Evolutionary conservation across 2,113 vertebrate genomes (phyloP), one percentile per base, ranked within the genome.

Genomic region (Empidonax alnorum): DNA sequence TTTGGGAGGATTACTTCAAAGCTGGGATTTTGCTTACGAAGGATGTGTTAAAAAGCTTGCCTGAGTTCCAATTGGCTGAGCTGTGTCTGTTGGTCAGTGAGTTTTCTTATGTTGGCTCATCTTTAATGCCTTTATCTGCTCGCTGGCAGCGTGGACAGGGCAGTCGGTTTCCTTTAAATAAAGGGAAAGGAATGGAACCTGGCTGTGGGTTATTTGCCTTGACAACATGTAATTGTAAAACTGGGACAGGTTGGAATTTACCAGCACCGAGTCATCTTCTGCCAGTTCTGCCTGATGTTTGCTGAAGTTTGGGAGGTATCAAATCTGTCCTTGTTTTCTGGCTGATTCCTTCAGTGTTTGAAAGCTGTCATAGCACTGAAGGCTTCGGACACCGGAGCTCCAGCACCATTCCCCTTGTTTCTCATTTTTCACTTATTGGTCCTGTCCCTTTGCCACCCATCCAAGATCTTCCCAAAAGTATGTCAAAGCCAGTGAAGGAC

Each of bases 131-230:
- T 62, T 20, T 18, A 1, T 22, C 47, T 42, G 37, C 50, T 58
- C 0, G 0, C 22, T 58, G 68, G 21, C 2, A 1, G 21, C 37
- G 1, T 0, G 16, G 44, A 2, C 30, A 33, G 33, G 25, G 19
- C n/a, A 37, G 6, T 4, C 9, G 1, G 31, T 42, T 42, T 3
- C 37, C 37, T 20, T 35, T 12, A 44, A 25, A 41, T 3, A 4
- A 31, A 49, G 69, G 35, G 39, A 24, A 30, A 14, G 14, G 5
- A n/a, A 11, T 6, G 59, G 33, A 55, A 39, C 42, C 33, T 35
- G 25, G 3, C 1, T 16, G 39, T 41, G 69, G 44, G 31, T 16
- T 41, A 31, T 71, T 49, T 49, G 33, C 52, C 47, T 42, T 41
- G 69, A 37, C 42, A 68, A 24, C 28, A 27, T 8, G 42, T 83